Evolutionary conservation across 2,888 invertebrate genomes (phyloP).

Genomic region (Agrochola lychnidis): DNA sequence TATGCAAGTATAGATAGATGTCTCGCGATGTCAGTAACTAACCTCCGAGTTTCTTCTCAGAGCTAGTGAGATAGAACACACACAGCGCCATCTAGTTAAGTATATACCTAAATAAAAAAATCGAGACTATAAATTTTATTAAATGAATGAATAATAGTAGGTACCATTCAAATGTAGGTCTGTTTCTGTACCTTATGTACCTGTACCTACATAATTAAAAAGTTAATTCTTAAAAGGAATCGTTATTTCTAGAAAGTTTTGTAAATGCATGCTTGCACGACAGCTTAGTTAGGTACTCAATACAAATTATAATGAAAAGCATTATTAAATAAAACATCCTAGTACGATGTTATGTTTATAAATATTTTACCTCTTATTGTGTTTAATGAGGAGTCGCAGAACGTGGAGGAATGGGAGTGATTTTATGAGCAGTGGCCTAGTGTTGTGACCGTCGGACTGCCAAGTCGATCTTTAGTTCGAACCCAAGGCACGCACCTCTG

Average conservation of each 20-base stretch:
- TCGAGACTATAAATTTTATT: too few species aligned
- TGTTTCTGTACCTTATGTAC: too few species aligned
- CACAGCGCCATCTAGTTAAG: slow-evolving; percentile 26
- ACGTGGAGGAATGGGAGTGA: too few species aligned
- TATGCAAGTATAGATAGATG: too few species aligned
- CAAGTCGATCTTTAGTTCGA: too few species aligned
- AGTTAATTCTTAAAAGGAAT: background rate
- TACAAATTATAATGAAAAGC: background rate
- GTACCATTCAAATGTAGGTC: background rate
- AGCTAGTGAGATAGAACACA: background rate
- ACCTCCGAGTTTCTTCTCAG: background rate
- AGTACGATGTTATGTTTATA: background rate
- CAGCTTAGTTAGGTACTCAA: background rate
- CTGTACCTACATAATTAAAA: background rate
- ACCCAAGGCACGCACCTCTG: too few species aligned
- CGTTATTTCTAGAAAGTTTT: too few species aligned
- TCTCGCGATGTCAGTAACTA: background rate
- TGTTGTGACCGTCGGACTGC: too few species aligned
- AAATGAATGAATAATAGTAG: background rate
- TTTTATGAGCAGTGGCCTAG: too few species aligned
- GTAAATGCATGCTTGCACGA: too few species aligned
- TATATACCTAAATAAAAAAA: too few species aligned
- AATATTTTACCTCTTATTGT: background rate
- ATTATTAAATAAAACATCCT: background rate
- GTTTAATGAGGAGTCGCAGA: background rate